These are phyloP conservation scores for Chymomyza procnemis DNA, from an alignment of 2,888 invertebrate genomes.

Conservation along the genomic window DNA sequence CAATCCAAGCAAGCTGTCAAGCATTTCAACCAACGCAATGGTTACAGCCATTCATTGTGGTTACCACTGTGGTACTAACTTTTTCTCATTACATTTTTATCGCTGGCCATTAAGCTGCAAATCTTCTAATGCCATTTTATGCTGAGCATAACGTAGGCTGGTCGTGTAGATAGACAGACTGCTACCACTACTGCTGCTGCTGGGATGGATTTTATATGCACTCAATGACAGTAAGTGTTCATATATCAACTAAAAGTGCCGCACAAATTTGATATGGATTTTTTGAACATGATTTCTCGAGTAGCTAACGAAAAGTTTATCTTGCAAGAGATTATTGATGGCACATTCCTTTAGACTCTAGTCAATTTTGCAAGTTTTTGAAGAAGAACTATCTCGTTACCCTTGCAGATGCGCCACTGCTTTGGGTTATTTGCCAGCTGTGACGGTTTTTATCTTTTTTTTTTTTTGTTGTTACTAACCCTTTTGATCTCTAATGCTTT, in stretches of 20 bases:
- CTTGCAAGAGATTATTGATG: neutral
- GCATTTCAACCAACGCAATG: neutral
- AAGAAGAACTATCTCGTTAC: too few species aligned
- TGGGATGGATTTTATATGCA: too few species aligned
- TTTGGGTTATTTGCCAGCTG: too few species aligned
- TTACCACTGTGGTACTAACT: neutral
- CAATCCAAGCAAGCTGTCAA: neutral
- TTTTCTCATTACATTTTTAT: slow-evolving; percentile 48
- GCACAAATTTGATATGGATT: neutral
- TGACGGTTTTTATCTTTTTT: too few species aligned
- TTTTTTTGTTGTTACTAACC: too few species aligned
- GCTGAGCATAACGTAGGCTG: slow-evolving; percentile 47
- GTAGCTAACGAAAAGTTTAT: neutral
- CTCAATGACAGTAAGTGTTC: neutral
- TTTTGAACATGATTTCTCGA: neutral
- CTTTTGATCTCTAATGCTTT: too few species aligned
- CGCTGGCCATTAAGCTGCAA: slow-evolving; percentile 61
- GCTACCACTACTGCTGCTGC: neutral
- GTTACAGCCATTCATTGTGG: neutral
- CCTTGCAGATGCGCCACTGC: too few species aligned
- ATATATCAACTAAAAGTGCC: neutral
- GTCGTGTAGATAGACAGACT: slow-evolving; percentile 8
- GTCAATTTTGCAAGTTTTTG: too few species aligned
- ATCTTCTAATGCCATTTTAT: slow-evolving; percentile 68
- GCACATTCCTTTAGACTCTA: too few species aligned